phyloP scores from a whole-genome alignment of 1,140 invertebrate genomes.

The Macrotrachela quadricornifera region DNA sequence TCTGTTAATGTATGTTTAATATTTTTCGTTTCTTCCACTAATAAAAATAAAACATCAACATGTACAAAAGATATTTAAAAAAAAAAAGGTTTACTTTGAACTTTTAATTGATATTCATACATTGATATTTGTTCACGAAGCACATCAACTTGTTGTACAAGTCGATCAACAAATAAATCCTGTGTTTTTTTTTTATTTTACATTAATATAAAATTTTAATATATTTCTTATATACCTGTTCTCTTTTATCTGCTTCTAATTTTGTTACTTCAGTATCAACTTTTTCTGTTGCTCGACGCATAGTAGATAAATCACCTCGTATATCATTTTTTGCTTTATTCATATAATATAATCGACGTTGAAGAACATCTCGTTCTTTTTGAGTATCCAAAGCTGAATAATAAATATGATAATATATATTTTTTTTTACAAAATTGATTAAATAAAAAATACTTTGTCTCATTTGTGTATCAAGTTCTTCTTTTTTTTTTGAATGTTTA shows the following conservation, averaged over 20 bases:
- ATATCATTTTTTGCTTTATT: constrained; percentile 28
- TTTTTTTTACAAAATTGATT: not conserved
- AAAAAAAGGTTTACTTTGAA: constrained; percentile 15
- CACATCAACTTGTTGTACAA: constrained; percentile 28
- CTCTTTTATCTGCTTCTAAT: constrained; percentile 24
- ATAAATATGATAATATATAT: not conserved
- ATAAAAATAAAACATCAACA: not conserved
- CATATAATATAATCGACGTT: constrained; percentile 27
- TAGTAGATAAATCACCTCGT: constrained; percentile 27
- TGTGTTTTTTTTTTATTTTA: constrained; percentile 3
- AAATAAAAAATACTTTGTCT: constrained; percentile 2
- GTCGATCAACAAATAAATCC: constrained; percentile 28
- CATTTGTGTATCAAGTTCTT: not conserved
- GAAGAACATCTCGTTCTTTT: constrained; percentile 27
- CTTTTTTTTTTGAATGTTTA: not conserved
- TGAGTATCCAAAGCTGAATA: constrained; percentile 16
- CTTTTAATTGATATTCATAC: constrained; percentile 26
- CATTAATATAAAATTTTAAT: not conserved
- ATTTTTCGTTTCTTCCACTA: constrained; percentile 21
- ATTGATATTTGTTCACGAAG: constrained; percentile 28
- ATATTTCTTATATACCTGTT: not conserved
- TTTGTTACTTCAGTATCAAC: constrained; percentile 25
- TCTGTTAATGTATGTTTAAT: constrained; percentile 24
- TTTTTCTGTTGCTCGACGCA: constrained; percentile 29
- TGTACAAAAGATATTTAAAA: not conserved